phyloP scores from a whole-genome alignment of 1,140 invertebrate species.

The Halictus rubicundus region DNA sequence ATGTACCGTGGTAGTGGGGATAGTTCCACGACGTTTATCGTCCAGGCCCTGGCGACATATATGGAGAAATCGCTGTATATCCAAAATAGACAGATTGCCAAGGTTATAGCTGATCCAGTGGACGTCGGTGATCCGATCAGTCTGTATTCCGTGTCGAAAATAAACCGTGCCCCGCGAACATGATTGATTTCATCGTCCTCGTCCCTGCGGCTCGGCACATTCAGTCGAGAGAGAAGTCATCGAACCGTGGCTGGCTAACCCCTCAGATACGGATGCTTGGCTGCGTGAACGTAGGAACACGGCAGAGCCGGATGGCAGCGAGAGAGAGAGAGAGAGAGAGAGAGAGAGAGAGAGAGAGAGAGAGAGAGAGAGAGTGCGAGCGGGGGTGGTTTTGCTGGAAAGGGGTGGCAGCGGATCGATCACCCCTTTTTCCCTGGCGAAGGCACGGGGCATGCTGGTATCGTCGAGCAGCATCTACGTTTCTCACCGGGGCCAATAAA shows the following conservation, averaged over 20 bases:
- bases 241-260: slow-evolving; percentile 56
- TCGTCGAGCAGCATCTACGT: slow-evolving; percentile 49
- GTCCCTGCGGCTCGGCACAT: background rate
- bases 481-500: slow-evolving; percentile 62
- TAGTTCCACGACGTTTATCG: no score
- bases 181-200: slow-evolving; percentile 37
- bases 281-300: slow-evolving; percentile 47
- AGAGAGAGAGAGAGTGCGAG: no score
- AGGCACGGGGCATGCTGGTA: slow-evolving; percentile 14
- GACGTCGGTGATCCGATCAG: background rate
- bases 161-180: slow-evolving; percentile 17
- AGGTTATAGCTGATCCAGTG: no score
- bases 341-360: no score
- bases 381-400: background rate
- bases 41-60: no score
- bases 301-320: background rate
- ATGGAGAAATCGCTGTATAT: no score
- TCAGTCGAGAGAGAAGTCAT: slow-evolving; percentile 48
- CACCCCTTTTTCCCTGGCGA: slow-evolving; percentile 9
- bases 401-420: slow-evolving; percentile 17
- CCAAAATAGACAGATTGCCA: no score
- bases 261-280: slow-evolving; percentile 56
- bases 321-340: no score
- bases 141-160: background rate
- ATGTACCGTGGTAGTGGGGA: no score